Conservation (phyloP, 2,113 vertebrate genomes). For the Sclerurus mexicanus region DNA sequence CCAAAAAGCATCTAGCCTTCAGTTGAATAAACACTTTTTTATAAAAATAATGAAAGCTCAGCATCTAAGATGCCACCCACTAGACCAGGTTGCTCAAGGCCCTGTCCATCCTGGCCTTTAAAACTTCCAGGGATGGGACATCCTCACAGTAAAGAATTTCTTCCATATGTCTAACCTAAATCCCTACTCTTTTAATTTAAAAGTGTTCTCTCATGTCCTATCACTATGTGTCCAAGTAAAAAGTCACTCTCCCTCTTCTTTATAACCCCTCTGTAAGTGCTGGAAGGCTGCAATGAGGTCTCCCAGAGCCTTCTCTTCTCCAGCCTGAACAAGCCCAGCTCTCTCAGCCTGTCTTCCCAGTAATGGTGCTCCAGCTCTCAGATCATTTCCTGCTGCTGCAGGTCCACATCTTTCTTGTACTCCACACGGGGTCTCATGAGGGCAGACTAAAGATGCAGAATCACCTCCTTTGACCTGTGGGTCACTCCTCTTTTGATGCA, state of each 20-base stretch:
- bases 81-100: background rate
- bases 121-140: background rate
- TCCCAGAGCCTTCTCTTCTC: background rate
- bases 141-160: background rate
- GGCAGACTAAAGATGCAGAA: background rate
- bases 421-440: background rate
- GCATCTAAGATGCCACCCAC: background rate
- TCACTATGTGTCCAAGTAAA: background rate
- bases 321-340: background rate
- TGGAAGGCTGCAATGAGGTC: background rate
- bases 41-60: background rate
- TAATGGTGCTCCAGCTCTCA: background rate
- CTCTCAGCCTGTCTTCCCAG: background rate
- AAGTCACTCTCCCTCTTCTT: background rate
- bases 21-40: background rate
- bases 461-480: background rate
- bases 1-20: background rate
- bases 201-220: background rate
- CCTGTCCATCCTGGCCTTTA: background rate
- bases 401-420: background rate
- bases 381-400: background rate
- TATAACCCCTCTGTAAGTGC: background rate
- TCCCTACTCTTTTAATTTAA: background rate
- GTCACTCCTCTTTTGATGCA: background rate
- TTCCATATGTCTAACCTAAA: background rate